Base-by-base conservation (phyloP, 2,797 vertebrate species). In the Channa striata region DNA sequence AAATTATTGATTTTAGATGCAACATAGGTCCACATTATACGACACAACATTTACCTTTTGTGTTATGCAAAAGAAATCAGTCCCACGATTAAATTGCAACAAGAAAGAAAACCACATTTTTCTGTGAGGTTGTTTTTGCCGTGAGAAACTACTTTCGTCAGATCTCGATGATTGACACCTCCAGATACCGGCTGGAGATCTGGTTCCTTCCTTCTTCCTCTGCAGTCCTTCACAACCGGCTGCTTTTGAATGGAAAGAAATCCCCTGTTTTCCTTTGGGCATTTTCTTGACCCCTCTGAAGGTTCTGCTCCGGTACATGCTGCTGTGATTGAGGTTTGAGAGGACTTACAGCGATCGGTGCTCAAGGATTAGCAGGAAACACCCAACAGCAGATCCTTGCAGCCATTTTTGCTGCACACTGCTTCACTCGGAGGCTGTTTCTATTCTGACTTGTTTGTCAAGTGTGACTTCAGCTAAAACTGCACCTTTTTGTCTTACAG, bases 311-410 rank as follows among this genome's bases (percentile, higher is more conserved):
- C 0, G 39, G 47, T 56, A 54, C 69, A 51, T 10, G 59, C 30
- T 4, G 74, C 77, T 25, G 40, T 74, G 80, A 74, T 75, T 68
- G 73, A 77, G 77, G 65, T 74, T 70, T 48, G 65, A 14, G 59
- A 71, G 68, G 49, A 50, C n/a, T 80, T 59, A 65, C 59, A 1
- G n/a, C 8, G 59, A 82, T 87, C 80, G 53, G 65, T 74, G 76
- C 65, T 16, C 21, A n/a, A n/a, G 72, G 84, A 85, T 85, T 82
- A 78, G 34, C 68, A 34, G 1, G 6, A 74, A 71, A 72, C 68
- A 63, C 48, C 73, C 53, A 34, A 8, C 50, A 34, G 30, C 14
- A 51, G 77, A 67, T 59, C 42, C 42, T 47, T 50, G 51, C 37
- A 20, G 69, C 12, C 39, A 1, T 42, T 34, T 21, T 53, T 46